Conservation (phyloP, 2,113 vertebrate genomes). For the Polypterus senegalus region DNA sequence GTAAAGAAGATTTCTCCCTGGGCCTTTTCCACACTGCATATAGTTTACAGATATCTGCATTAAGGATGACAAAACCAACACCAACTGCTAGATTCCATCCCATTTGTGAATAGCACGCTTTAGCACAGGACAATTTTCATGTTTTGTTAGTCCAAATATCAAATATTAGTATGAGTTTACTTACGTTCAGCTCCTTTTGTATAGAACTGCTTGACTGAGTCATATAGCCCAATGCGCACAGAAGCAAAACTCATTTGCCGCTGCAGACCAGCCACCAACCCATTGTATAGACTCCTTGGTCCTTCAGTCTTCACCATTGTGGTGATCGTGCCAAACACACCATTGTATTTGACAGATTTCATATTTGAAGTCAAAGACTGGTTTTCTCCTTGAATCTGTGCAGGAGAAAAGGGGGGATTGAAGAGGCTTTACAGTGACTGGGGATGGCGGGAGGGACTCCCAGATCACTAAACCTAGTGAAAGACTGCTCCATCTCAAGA, state of each 20-base stretch:
- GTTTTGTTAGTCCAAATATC: too few species aligned
- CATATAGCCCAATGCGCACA: slow-evolving; percentile 60
- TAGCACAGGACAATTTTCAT: too few species aligned
- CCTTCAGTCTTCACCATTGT: slow-evolving; percentile 65
- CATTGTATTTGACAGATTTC: slow-evolving; percentile 39
- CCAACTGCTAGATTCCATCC: too few species aligned
- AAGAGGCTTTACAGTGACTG: slow-evolving; percentile 31
- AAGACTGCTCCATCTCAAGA: slow-evolving; percentile 1
- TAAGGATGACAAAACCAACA: too few species aligned
- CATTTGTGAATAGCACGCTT: too few species aligned
- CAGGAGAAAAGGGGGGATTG: slow-evolving; percentile 18
- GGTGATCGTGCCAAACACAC: slow-evolving; percentile 58
- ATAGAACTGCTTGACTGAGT: slow-evolving; percentile 70
- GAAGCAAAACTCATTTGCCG: slow-evolving; percentile 67
- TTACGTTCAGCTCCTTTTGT: slow-evolving; percentile 67
- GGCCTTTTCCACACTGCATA: too few species aligned
- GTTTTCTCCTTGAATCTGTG: slow-evolving; percentile 69
- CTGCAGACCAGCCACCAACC: slow-evolving; percentile 63
- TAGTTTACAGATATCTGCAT: too few species aligned
- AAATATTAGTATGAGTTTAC: slow-evolving; percentile 19
- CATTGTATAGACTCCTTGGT: slow-evolving; percentile 55
- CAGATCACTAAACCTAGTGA: slow-evolving; percentile 20
- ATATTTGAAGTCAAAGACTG: slow-evolving; percentile 19
- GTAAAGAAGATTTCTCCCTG: too few species aligned
- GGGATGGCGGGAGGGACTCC: slow-evolving; percentile 8